Evolutionary conservation across 2,113 vertebrate species (phyloP), one percentile per base, ranked within the genome.

Genomic region (Carassius auratus): DNA sequence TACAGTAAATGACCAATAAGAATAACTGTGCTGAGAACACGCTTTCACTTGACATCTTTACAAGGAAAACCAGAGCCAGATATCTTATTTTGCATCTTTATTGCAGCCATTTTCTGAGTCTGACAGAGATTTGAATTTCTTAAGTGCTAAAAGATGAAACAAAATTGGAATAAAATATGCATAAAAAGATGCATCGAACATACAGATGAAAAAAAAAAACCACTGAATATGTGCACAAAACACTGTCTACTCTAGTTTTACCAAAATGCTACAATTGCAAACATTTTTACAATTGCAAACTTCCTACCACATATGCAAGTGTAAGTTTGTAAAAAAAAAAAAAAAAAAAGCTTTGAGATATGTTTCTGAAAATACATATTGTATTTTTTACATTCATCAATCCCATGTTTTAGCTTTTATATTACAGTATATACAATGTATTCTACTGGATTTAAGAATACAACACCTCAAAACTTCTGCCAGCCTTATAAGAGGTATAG

Each of bases 381-480:
- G 64, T 50, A 36, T 79, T 71, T 45, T 86, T 61, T 88, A 79
- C 84, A 61, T 71, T 74, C 84, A 42, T 86, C 23, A 68, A 57
- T 69, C 8, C 52, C 61, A 59, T 73, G 66, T 61, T 89, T 86
- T 1, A 85, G 42, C 55, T 84, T 87, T 83, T 79, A 87, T 87
- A 64, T 87, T 87, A 87, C 86, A 87, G 45, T 87, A 87, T 87
- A 80, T 80, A 87, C 86, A 87, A 80, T 52, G 68, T 83, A 52
- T 87, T 84, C 76, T 50, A 62, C 38, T 62, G 38, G 61, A 84
- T 75, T 30, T 36, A 38, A 62, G 52, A 73, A 59, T 73, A 80
- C 50, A 80, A 10, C 48, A n/a, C 75, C n/a, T 77, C 26, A 52
- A 55, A 52, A 38, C 3, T 6, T n/a, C n/a, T 79, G 36, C 76